Percentiles rank a stretch among this genome's conserved stretches.
These are phyloP conservation scores for Ethmia dodecea DNA, from an alignment of 2,888 invertebrate genomes.

Conservation along the genomic window DNA sequence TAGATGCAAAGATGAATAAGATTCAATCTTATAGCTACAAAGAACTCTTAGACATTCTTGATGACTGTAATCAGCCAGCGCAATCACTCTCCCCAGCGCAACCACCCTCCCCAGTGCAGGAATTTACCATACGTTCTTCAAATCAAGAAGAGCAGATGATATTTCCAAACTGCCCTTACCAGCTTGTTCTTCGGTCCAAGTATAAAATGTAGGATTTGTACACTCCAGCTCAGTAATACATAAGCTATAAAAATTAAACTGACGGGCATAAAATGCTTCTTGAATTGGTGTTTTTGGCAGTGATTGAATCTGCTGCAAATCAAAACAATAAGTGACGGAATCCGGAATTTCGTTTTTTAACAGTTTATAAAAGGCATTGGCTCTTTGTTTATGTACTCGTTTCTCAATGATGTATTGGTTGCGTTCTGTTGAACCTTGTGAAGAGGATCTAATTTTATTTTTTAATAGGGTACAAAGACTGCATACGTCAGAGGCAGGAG, in stretches of 20 bases:
- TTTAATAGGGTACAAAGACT: constrained; percentile 1
- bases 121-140: no score
- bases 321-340: neutral
- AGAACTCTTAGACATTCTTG: no score
- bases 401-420: neutral
- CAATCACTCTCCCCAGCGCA: no score
- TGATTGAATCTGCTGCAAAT: neutral
- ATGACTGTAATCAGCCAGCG: no score
- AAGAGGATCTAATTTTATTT: neutral
- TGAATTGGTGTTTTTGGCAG: neutral
- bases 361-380: neutral
- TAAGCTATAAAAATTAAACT: constrained; percentile 1
- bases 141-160: constrained; percentile 6
- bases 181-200: constrained; percentile 4
- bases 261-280: constrained; percentile 4
- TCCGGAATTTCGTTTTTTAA: neutral
- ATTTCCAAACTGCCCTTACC: constrained; percentile 7
- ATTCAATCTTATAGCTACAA: no score
- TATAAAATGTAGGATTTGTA: neutral
- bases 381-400: neutral
- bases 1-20: no score
- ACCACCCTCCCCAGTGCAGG: no score
- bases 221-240: neutral
- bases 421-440: neutral
- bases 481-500: constrained; percentile 3